A percentile compares a stretch with the other conserved stretches of the same genome.
Conservation (phyloP, 1,140 invertebrate genomes). For the Thrips palmi region DNA sequence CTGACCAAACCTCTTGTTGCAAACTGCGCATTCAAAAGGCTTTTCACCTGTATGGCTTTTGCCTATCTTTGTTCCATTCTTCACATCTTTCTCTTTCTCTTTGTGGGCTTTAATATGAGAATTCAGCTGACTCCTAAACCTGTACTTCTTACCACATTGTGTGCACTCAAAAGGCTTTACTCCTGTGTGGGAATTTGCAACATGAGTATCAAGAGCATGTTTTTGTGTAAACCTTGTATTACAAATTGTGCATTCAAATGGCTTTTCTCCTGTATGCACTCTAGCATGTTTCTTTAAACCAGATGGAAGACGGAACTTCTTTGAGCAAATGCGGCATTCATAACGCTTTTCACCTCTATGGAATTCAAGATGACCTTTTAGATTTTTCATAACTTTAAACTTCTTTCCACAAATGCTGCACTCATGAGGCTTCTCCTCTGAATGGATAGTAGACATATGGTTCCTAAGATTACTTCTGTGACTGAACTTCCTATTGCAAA, state of each 20-base stretch:
- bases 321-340: too few species aligned
- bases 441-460: conserved; percentile 20
- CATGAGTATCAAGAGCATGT: conserved; percentile 24
- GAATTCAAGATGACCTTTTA: too few species aligned
- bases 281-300: conserved; percentile 51
- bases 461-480: conserved; percentile 16
- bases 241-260: too few species aligned
- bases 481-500: conserved; percentile 17
- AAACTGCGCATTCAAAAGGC: conserved; percentile 38
- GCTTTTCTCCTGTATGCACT: too few species aligned
- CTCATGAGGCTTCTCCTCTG: conserved; percentile 28
- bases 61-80: too few species aligned
- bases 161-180: conserved; percentile 34
- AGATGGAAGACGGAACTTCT: conserved; percentile 28
- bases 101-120: conserved; percentile 18
- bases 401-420: conserved; percentile 25
- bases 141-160: conserved; percentile 31
- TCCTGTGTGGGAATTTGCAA: conserved; percentile 27
- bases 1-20: conserved; percentile 37
- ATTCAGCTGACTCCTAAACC: too few species aligned
- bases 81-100: conserved; percentile 36
- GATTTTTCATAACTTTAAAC: too few species aligned
- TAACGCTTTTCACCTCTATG: too few species aligned
- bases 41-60: conserved; percentile 44
- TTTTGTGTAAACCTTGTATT: too few species aligned